Conservation (phyloP, 2,888 invertebrate species). For the Tanypteryx hageni region DNA sequence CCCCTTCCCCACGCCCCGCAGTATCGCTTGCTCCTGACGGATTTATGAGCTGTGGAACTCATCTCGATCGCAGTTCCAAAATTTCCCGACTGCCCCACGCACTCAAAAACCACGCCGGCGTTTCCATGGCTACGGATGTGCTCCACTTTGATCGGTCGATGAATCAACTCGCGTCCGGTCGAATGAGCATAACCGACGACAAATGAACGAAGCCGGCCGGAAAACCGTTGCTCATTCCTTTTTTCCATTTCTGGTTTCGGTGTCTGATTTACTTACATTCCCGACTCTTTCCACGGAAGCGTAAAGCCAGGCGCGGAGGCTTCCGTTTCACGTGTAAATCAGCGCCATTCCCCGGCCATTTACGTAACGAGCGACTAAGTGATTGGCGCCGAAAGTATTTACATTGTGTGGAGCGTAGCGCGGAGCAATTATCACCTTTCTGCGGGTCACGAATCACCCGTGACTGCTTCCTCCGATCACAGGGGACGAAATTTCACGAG, state of each 20-base stretch:
- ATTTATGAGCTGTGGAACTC: slow-evolving; percentile 30
- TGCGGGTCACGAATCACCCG: not conserved
- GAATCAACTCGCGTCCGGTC: not conserved
- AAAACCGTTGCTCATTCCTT: not conserved
- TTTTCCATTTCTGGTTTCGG: not conserved
- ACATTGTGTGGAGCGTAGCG: not conserved
- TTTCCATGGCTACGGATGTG: not conserved
- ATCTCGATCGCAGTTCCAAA: not conserved
- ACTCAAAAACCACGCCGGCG: too few relatives aligned
- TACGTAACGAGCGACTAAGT: slow-evolving; percentile 7
- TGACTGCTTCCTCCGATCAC: too few relatives aligned
- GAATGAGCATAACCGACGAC: slow-evolving; percentile 18
- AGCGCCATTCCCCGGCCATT: not conserved
- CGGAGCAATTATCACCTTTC: not conserved
- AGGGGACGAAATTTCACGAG: too few relatives aligned
- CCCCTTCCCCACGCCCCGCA: not conserved
- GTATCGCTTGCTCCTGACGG: not conserved
- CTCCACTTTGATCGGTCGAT: slow-evolving; percentile 14
- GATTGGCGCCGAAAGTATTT: not conserved
- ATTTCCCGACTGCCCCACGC: not conserved
- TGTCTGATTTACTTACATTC: not conserved
- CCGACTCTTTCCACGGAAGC: not conserved
- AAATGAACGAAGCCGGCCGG: not conserved
- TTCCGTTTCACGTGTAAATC: not conserved
- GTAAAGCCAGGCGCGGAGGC: too few relatives aligned